These are phyloP conservation scores for Falco concolor DNA, from an alignment of 2,797 vertebrate species.

Conservation along the genomic window DNA sequence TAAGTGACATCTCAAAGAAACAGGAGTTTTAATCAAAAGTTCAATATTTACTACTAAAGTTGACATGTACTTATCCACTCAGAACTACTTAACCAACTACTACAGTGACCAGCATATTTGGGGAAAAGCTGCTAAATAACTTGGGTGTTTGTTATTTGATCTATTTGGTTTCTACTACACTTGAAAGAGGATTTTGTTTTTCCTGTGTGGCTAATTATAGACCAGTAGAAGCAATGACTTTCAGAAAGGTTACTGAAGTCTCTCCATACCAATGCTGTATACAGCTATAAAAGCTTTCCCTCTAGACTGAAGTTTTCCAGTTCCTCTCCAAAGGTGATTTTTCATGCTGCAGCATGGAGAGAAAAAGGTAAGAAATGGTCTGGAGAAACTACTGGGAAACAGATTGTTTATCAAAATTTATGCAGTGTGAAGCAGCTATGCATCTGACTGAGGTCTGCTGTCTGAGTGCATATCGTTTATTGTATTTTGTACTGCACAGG, in stretches of 20 bases:
- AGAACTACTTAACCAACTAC: neutral
- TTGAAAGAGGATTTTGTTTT: conserved; percentile 52
- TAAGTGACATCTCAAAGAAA: conserved; percentile 17
- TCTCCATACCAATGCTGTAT: conserved; percentile 25
- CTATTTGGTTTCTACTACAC: conserved; percentile 19
- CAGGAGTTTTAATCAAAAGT: neutral
- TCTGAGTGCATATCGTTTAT: neutral
- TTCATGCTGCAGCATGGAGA: neutral
- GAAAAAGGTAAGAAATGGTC: neutral
- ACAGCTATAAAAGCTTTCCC: conserved; percentile 16
- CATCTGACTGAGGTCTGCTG: neutral
- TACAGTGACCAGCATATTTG: neutral
- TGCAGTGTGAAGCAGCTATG: neutral
- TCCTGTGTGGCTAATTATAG: conserved; percentile 55
- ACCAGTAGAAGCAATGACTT: conserved; percentile 51
- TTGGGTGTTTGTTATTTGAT: conserved; percentile 20
- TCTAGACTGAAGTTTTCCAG: conserved; percentile 2
- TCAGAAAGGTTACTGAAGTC: conserved; percentile 57
- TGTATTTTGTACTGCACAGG: neutral
- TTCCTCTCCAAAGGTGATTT: neutral
- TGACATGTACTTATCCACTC: neutral
- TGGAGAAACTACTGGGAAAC: neutral
- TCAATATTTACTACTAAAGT: neutral
- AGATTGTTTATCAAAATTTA: neutral
- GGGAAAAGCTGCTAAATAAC: neutral